A percentile compares a stretch with the other conserved stretches of the same genome.
phyloP scores from a whole-genome alignment of 2,797 vertebrate genomes.

The Platyrinchus mystaceus region DNA sequence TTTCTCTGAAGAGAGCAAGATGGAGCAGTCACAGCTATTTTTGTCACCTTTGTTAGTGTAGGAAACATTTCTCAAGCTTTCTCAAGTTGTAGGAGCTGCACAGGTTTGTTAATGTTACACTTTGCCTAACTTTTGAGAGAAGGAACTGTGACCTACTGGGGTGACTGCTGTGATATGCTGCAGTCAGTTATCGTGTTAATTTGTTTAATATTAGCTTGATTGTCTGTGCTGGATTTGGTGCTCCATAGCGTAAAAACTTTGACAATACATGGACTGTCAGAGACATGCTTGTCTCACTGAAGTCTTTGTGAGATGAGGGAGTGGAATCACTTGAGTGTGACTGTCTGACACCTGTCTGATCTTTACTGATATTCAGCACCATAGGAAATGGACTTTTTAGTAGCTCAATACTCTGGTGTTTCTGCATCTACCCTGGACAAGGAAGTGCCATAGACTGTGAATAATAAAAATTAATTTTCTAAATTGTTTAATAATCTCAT shows the following conservation, averaged over 20 bases:
- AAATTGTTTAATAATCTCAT: not conserved
- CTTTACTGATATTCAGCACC: not conserved
- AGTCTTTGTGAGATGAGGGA: not conserved
- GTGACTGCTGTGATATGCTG: not conserved
- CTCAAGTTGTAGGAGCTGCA: not conserved
- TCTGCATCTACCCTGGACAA: not conserved
- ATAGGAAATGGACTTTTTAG: not conserved
- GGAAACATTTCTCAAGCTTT: not conserved
- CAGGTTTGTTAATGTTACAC: rapidly evolving
- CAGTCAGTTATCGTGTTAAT: not conserved
- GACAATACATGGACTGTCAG: not conserved
- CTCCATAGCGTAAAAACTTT: not conserved
- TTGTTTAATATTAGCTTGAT: not conserved
- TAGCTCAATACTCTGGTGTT: not conserved
- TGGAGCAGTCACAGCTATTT: not conserved
- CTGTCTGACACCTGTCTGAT: not conserved
- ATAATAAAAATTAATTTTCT: not conserved
- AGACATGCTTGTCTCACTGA: not conserved
- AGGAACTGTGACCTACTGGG: rapidly evolving
- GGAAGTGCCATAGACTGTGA: not conserved
- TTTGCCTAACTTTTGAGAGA: not conserved
- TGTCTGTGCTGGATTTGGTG: not conserved
- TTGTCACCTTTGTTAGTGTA: not conserved
- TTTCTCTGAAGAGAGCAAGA: not conserved
- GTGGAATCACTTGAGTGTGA: rapidly evolving